Conservation (phyloP, 1,140 invertebrate genomes). For the Lysiphlebus fabarum region DNA sequence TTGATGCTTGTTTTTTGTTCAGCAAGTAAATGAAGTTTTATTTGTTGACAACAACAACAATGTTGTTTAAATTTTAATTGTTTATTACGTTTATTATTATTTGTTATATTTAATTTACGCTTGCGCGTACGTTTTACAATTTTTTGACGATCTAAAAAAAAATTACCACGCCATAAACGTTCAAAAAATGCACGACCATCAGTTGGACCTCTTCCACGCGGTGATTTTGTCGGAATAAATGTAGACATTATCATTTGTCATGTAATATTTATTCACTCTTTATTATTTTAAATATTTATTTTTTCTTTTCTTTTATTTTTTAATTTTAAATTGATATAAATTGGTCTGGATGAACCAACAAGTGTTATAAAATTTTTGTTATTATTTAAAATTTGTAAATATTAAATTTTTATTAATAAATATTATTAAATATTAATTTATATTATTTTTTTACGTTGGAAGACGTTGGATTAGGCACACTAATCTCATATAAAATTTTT, state of each 20-base stretch:
- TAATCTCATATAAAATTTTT: slow-evolving; percentile 18
- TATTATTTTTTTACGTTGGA: slow-evolving; percentile 25
- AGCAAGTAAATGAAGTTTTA: slow-evolving; percentile 49
- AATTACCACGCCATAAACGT: slow-evolving; percentile 47
- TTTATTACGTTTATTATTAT: slow-evolving; percentile 22
- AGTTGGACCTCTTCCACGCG: slow-evolving; percentile 47
- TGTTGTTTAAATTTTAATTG: slow-evolving; percentile 34
- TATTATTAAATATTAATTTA: slow-evolving; percentile 5
- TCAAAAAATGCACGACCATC: slow-evolving; percentile 51
- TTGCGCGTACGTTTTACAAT: slow-evolving; percentile 43
- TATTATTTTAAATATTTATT: neutral
- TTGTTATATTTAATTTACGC: slow-evolving; percentile 39
- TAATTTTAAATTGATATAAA: neutral
- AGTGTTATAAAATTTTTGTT: neutral
- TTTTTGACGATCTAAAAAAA: slow-evolving; percentile 46
- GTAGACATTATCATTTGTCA: slow-evolving; percentile 37
- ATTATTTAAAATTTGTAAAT: too few species aligned
- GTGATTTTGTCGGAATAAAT: slow-evolving; percentile 34
- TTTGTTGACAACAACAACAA: slow-evolving; percentile 50
- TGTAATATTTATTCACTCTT: neutral
- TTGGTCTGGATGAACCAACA: neutral
- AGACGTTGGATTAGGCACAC: slow-evolving; percentile 42
- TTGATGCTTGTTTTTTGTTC: slow-evolving; percentile 45
- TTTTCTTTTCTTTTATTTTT: neutral
- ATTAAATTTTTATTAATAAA: neutral